Base-by-base conservation (phyloP, 2,888 invertebrate species). In the Drosophila austrosaltans region DNA sequence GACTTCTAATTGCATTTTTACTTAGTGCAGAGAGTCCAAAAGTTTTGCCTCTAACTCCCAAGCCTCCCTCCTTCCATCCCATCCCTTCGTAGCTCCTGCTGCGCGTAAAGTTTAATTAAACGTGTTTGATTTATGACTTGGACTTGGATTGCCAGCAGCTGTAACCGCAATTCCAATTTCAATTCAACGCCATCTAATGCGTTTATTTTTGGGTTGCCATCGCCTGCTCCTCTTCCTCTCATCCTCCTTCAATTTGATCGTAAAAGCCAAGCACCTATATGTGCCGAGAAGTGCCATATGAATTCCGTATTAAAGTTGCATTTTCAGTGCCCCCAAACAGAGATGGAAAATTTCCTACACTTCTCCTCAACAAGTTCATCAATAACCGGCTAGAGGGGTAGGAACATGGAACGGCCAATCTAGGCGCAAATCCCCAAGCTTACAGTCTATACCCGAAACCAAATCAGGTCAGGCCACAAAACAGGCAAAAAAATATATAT, bases 41-140 rank as follows among this genome's bases (percentile, higher is more conserved):
- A 81, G 81, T 79, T 85, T 63, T 53, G 39, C 10, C 48, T 48
- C 10, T n/a, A 40, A n/a, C 40, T 36, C 40, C n/a, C 40, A n/a
- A 40, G n/a, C 12, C 48, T 25, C 36, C 36, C 36, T 10, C 53
- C 53, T 28, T 12, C 53, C 59, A 70, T 71, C 65, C 61, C 68
- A 3, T 30, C 6, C 61, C 54, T 62, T 61, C 58, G 32, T 8
- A 36, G 22, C 48, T 48, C 48, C 16, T 48, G 39, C 60, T 61
- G 66, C 68, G 69, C 75, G 63, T 74, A 78, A 85, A 85, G 83
- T 86, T 86, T 86, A 86, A 87, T 87, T 86, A 86, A 86, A 86
- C 84, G 83, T 77, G 76, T 77, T 87, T 86, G 86, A 86, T 86
- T 86, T 86, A 86, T 86, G 88, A 78, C 75, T 81, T 74, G 28